phyloP scores from a whole-genome alignment of 2,797 vertebrate genomes.

The Phalanger gymnotis region DNA sequence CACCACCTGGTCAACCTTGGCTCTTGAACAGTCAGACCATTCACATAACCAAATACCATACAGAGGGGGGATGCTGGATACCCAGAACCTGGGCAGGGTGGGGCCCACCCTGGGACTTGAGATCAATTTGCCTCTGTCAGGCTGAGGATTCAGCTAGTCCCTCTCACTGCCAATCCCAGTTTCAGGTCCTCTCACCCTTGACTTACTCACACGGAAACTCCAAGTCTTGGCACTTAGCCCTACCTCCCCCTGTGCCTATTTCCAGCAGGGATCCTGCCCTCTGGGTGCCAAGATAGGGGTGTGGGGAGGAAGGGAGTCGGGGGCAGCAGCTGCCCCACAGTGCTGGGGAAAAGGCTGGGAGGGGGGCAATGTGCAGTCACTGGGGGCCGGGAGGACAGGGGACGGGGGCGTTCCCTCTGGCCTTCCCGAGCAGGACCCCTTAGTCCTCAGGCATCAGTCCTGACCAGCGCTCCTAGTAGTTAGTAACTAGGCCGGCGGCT shows the following conservation, averaged over 20 bases:
- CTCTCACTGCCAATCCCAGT: background rate
- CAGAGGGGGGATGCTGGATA: background rate
- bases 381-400: conserved; percentile 78
- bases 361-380: conserved; percentile 76
- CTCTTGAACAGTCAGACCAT: background rate
- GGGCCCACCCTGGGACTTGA: background rate
- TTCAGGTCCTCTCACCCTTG: background rate
- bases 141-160: background rate
- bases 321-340: conserved; percentile 67
- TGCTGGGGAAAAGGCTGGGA: conserved; percentile 12
- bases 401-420: conserved; percentile 83
- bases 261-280: conserved; percentile 75
- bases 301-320: conserved; percentile 76
- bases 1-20: background rate
- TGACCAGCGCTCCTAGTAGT: conserved; percentile 47
- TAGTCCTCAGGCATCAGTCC: conserved; percentile 83
- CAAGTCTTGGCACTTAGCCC: conserved; percentile 67
- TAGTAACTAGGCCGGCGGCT: conserved; percentile 80
- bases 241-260: conserved; percentile 70
- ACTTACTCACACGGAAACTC: background rate
- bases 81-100: background rate
- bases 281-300: conserved; percentile 69
- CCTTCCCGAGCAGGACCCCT: conserved; percentile 85
- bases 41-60: background rate
- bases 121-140: background rate